Evolutionary conservation across 1,140 invertebrate species (phyloP).

Genomic region (Olivierus martensii): DNA sequence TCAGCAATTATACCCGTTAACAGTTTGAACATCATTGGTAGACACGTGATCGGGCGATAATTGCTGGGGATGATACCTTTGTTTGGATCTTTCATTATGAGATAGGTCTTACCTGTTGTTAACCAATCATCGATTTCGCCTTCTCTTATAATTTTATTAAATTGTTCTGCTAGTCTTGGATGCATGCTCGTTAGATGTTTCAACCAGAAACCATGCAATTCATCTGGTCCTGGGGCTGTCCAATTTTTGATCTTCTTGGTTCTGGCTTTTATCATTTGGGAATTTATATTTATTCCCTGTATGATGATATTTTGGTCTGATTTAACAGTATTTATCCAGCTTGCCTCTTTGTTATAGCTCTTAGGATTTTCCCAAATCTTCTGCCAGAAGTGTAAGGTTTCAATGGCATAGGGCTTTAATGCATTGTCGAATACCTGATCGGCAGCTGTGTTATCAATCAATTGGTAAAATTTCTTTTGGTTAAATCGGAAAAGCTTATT

Average conservation of each 20-base stretch:
- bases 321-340: no score
- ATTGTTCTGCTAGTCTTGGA: background rate
- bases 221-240: background rate
- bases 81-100: background rate
- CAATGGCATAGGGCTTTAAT: no score
- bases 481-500: no score
- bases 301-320: no score
- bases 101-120: background rate
- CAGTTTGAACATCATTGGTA: background rate
- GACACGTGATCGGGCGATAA: background rate
- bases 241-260: conserved; percentile 18
- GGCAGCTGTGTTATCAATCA: no score
- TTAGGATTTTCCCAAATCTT: no score
- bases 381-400: no score
- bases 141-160: background rate
- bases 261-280: no score
- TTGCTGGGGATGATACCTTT: background rate
- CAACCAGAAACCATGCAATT: background rate
- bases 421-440: no score
- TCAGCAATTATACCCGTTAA: background rate
- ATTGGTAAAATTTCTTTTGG: no score
- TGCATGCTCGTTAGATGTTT: background rate
- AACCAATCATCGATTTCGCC: background rate
- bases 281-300: no score
- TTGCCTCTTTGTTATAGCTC: no score